Conservation (phyloP, 2,888 invertebrate genomes). For the Lysandra bellargus region DNA sequence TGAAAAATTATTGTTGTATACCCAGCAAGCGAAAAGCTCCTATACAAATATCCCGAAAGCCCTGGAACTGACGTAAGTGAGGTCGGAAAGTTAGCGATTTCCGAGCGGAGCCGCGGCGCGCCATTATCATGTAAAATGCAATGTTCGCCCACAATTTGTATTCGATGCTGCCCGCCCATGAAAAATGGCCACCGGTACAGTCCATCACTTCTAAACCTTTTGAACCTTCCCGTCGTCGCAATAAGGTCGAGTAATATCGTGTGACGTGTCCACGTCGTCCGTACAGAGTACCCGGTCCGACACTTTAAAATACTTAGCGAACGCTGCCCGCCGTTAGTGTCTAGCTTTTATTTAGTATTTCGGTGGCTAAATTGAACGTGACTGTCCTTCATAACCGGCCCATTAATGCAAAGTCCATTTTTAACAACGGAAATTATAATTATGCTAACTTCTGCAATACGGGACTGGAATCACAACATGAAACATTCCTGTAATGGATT, state of each 20-base stretch:
- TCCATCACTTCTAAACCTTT: not conserved
- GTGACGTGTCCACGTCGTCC: not conserved
- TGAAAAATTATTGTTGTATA: not conserved
- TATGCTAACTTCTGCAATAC: not conserved
- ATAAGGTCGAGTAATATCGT: not conserved
- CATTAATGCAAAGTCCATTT: not conserved
- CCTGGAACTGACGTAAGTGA: not conserved
- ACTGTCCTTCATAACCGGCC: slow-evolving; percentile 14
- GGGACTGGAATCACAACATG: not conserved
- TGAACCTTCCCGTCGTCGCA: not conserved
- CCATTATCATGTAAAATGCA: slow-evolving; percentile 18
- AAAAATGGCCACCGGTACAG: slow-evolving; percentile 8
- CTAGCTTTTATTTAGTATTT: slow-evolving; percentile 21
- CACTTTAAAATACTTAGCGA: slow-evolving; percentile 17
- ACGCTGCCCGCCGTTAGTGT: slow-evolving; percentile 12
- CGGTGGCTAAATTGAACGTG: slow-evolving; percentile 2
- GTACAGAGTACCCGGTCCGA: slow-evolving; percentile 18
- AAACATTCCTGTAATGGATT: not conserved
- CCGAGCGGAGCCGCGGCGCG: not conserved
- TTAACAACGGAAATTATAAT: slow-evolving; percentile 14
- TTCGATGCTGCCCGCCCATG: slow-evolving; percentile 27
- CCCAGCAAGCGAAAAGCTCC: not conserved
- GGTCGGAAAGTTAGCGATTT: not conserved
- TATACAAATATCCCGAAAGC: not conserved
- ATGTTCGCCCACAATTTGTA: slow-evolving; percentile 33